Evolutionary conservation across 1,140 invertebrate genomes (phyloP), one percentile per base, ranked within the genome.

Genomic region (Bradysia coprophila): DNA sequence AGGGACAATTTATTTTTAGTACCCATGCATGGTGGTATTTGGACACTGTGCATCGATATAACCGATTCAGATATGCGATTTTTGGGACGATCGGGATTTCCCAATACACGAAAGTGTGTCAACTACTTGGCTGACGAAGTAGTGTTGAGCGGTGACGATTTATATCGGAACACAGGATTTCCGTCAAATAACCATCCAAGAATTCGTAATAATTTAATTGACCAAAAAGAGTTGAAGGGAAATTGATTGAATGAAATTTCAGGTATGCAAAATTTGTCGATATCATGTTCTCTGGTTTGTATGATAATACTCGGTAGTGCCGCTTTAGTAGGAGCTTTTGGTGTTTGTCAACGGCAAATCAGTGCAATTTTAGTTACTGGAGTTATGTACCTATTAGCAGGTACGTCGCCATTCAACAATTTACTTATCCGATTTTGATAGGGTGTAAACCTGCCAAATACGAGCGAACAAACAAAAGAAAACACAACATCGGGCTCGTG

Each of bases 251-350:
- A 31, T 31, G 8, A 31, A 13, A 34, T 34, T 34, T 16, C 58
- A 91, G 86, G 86, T 54, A 92, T 92, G 86, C 85, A 90, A 61
- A 92, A 92, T 61, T 63, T 90, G 46, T 88, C 85, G 39, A 90
- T 91, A 59, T 90, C 86, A 9, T 92, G 87, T 59, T 82, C 85
- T 16, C 65, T 91, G 46, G 87, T 92, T 1, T 87, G 85, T 52
- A 68, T 90, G 20, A 90, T 92, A 48, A 76, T 91, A 13, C 55
- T 92, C 41, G 80, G 79, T 16, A 79, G 76, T 46, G 81, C 85
- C 2, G 81, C 83, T 3, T 60, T 89, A 6, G 78, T 90, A 2
- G 86, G 86, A 40, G 71, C 78, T 38, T 88, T 90, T 54, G 85
- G 86, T 8, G 71, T 91, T 4, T 76, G 82, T 50, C 75, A 84